These are phyloP conservation scores for Ibycter americanus DNA, from an alignment of 2,797 vertebrate genomes.

Conservation along the genomic window DNA sequence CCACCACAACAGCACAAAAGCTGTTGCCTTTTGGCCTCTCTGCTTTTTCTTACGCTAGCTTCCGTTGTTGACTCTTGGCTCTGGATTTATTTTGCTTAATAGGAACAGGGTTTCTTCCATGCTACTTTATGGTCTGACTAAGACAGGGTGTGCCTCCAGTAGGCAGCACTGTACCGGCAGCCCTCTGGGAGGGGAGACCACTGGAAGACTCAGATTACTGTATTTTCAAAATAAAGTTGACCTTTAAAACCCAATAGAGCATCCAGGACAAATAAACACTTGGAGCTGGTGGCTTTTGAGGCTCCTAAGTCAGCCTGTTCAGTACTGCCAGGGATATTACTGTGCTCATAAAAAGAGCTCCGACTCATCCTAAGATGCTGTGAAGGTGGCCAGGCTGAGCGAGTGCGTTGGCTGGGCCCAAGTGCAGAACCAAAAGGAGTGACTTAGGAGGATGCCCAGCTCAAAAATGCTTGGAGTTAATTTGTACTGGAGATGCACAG, in stretches of 20 bases:
- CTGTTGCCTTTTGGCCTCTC: background rate
- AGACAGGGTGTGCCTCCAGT: background rate
- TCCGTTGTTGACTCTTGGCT: background rate
- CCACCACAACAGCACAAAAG: background rate
- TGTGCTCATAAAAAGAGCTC: background rate
- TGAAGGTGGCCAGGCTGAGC: background rate
- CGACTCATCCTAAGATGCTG: background rate
- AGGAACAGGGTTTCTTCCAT: background rate
- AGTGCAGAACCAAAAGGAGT: background rate
- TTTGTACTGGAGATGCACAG: background rate
- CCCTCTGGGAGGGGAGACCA: background rate
- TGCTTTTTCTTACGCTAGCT: background rate
- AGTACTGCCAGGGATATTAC: background rate
- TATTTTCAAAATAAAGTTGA: constrained; percentile 25
- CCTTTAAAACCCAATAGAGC: constrained; percentile 20
- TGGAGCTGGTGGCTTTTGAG: background rate
- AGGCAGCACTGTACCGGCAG: background rate
- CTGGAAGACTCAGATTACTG: background rate
- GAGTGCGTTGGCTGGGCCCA: background rate
- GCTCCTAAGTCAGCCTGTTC: background rate
- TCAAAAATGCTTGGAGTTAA: background rate
- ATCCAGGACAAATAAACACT: background rate
- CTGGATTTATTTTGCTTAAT: background rate
- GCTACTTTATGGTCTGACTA: background rate
- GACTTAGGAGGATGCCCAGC: background rate